Conservation (phyloP, 2,888 invertebrate species). For the Lochmaea crataegi region DNA sequence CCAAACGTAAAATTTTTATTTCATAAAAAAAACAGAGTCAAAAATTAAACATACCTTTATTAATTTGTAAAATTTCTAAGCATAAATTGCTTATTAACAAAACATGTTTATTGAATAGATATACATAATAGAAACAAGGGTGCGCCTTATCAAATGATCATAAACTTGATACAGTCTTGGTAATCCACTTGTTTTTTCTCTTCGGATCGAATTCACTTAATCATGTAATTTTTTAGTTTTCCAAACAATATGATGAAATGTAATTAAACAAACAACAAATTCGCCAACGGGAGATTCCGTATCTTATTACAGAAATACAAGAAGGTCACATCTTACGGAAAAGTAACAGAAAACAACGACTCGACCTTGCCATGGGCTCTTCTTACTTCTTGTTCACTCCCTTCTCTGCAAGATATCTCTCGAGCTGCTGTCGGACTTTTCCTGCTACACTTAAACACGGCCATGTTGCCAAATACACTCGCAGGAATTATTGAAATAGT, state of each 20-base stretch:
- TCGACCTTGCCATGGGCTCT: slow-evolving; percentile 47
- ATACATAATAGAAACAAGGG: too few relatives aligned
- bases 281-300: slow-evolving; percentile 7
- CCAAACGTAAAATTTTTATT: too few relatives aligned
- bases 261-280: slow-evolving; percentile 1
- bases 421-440: slow-evolving; percentile 24
- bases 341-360: slow-evolving; percentile 44
- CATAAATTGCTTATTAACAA: too few relatives aligned
- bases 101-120: too few relatives aligned
- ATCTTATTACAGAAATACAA: slow-evolving; percentile 14
- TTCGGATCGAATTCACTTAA: neutral
- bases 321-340: slow-evolving; percentile 37
- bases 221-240: neutral
- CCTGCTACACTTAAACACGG: slow-evolving; percentile 22
- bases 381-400: slow-evolving; percentile 34
- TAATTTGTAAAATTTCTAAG: too few relatives aligned
- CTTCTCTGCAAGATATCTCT: slow-evolving; percentile 10
- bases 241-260: neutral
- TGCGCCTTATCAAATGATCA: too few relatives aligned
- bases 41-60: too few relatives aligned
- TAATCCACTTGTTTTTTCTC: too few relatives aligned
- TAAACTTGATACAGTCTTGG: too few relatives aligned
- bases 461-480: slow-evolving; percentile 26
- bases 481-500: neutral
- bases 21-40: too few relatives aligned